A percentile compares a stretch with the other conserved stretches of the same genome.
phyloP scores from a whole-genome alignment of 2,888 invertebrate species.

The Agrochola circellaris region DNA sequence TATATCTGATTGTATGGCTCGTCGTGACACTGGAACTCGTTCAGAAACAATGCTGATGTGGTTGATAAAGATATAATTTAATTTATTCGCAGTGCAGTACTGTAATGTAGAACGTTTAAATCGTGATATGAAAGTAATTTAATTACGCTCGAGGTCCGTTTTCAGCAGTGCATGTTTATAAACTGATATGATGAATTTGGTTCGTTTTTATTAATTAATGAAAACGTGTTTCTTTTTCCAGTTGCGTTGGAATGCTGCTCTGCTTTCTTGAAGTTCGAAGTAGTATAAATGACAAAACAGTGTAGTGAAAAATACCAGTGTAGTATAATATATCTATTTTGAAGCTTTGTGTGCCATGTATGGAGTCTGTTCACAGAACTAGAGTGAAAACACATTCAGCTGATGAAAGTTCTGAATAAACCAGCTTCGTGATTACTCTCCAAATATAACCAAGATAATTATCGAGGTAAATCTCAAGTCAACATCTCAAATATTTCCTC shows the following conservation, averaged over 20 bases:
- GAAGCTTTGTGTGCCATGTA: background rate
- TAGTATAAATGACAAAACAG: background rate
- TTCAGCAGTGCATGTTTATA: background rate
- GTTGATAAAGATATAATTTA: constrained; percentile 31
- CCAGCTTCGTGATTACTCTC: background rate
- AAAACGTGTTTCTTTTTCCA: background rate
- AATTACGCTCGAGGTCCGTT: constrained; percentile 4
- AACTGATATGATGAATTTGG: background rate
- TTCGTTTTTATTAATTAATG: background rate
- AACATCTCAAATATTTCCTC: constrained; percentile 32
- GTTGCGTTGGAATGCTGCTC: background rate
- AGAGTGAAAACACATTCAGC: background rate
- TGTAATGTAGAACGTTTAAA: constrained; percentile 6
- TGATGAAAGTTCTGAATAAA: background rate
- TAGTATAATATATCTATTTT: background rate
- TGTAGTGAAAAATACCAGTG: background rate
- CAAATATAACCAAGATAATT: background rate
- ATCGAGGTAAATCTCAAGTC: constrained; percentile 2
- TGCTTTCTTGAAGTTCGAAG: background rate
- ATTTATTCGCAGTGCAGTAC: constrained; percentile 17
- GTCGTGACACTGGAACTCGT: constrained; percentile 32
- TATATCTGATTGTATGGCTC: constrained; percentile 3
- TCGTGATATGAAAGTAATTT: constrained; percentile 31
- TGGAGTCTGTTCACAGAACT: no score
- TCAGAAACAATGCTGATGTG: constrained; percentile 27